Conservation (phyloP, 2,113 vertebrate species). For the Bufo bufo region DNA sequence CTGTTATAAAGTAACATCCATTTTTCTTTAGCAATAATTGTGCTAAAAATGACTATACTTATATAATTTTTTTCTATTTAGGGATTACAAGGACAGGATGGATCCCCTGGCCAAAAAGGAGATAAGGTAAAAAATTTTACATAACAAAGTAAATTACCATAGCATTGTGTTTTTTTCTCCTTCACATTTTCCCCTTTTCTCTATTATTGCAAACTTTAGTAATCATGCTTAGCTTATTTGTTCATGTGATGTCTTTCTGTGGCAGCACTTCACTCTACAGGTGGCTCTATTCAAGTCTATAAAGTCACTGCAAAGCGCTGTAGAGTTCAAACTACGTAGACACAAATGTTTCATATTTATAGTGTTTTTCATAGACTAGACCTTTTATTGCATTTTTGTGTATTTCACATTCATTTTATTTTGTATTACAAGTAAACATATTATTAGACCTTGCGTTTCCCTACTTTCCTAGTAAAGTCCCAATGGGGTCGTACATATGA, state of each 20-base stretch:
- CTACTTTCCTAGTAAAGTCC: not conserved
- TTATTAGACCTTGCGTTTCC: not conserved
- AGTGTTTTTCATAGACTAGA: not conserved
- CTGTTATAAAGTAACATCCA: not conserved
- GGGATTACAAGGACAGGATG: conserved; percentile 73
- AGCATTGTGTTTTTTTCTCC: not conserved
- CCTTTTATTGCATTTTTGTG: not conserved
- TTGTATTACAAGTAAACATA: not conserved
- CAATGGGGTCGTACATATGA: not conserved
- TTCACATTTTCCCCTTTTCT: not conserved
- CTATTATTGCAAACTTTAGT: not conserved
- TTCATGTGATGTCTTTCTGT: conserved; percentile 24
- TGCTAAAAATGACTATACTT: not conserved
- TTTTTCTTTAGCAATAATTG: not conserved
- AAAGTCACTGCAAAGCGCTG: conserved; percentile 41
- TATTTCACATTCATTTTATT: not conserved
- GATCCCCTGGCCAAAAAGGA: conserved; percentile 74
- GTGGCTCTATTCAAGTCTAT: conserved; percentile 29
- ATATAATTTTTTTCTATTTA: conserved; percentile 63
- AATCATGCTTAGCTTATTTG: conserved; percentile 31
- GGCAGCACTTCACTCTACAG: conserved; percentile 29
- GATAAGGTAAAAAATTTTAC: conserved; percentile 73
- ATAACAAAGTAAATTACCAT: not conserved
- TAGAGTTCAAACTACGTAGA: conserved; percentile 9
- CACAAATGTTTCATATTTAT: not conserved